phyloP scores from a whole-genome alignment of 2,797 vertebrate species.

The Sarcophilus harrisii region DNA sequence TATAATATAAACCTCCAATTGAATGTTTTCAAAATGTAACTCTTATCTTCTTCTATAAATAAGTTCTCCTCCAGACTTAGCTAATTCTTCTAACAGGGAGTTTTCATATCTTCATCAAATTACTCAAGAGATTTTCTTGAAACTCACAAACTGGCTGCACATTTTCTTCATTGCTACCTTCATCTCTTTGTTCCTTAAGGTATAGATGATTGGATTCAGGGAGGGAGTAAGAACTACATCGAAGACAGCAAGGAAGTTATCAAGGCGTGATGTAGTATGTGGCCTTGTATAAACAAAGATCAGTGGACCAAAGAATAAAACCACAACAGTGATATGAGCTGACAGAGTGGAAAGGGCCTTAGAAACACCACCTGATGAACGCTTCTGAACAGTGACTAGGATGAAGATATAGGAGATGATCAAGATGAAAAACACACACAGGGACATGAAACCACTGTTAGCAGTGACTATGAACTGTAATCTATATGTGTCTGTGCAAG shows the following conservation, averaged over 20 bases:
- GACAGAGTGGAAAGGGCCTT: conserved; percentile 61
- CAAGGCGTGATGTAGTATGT: conserved; percentile 12
- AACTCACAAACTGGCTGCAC: neutral
- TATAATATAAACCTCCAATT: neutral
- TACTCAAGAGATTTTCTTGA: neutral
- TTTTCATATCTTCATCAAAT: neutral
- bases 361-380: conserved; percentile 15
- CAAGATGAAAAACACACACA: conserved; percentile 35
- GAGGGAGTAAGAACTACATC: neutral
- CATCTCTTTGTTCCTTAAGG: neutral
- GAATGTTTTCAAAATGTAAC: neutral
- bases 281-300: conserved; percentile 60
- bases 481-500: conserved; percentile 40
- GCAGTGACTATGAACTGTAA: conserved; percentile 48
- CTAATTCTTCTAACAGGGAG: neutral
- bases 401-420: conserved; percentile 57
- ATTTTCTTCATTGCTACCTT: neutral
- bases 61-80: neutral
- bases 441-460: conserved; percentile 56
- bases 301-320: conserved; percentile 59
- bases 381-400: conserved; percentile 49
- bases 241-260: conserved; percentile 62
- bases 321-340: conserved; percentile 62
- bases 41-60: neutral
- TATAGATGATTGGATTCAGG: neutral